These are phyloP conservation scores for Iguana delicatissima DNA, from an alignment of 2,797 vertebrate species.

Conservation along the genomic window DNA sequence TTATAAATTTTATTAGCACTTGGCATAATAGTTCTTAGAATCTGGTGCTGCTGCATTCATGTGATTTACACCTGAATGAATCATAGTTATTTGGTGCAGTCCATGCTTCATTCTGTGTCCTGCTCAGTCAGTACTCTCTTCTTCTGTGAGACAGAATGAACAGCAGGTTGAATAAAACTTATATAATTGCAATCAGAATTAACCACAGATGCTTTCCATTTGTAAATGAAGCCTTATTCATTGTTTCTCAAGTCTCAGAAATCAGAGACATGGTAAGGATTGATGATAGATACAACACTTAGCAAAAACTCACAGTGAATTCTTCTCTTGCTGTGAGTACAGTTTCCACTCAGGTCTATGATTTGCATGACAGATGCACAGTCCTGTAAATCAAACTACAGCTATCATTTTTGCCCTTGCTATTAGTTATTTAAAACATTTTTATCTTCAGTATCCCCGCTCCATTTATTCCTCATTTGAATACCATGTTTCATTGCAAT, in stretches of 20 bases:
- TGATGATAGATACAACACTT: neutral
- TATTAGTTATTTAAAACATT: neutral
- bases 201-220: neutral
- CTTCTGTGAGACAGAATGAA: neutral
- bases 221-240: too few relatives aligned
- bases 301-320: neutral
- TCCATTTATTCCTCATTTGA: neutral
- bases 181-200: neutral
- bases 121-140: neutral
- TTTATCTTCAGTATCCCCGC: neutral
- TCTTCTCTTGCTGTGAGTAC: neutral
- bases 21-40: neutral
- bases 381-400: neutral
- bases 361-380: neutral
- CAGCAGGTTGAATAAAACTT: neutral
- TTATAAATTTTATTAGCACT: neutral
- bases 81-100: neutral
- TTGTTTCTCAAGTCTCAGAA: neutral
- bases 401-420: neutral
- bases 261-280: neutral
- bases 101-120: neutral
- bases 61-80: neutral
- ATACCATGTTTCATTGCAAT: neutral
- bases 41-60: neutral
- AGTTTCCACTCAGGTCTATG: neutral